phyloP scores from a whole-genome alignment of 1,140 invertebrate genomes.

The Sminthurides bifidus region DNA sequence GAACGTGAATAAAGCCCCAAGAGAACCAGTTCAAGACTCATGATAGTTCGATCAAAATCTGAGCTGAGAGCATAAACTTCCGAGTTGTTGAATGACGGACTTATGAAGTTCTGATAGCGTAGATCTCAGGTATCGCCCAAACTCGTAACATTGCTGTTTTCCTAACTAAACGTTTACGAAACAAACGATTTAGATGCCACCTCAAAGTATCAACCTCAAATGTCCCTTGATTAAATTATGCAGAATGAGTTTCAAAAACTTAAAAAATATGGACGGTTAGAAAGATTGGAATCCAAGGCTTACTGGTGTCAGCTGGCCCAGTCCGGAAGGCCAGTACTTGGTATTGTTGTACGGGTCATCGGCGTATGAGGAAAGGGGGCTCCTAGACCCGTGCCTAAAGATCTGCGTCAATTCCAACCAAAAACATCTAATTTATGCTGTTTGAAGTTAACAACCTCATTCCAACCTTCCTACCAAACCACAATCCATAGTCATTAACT shows the following conservation, averaged over 20 bases:
- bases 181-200: background rate
- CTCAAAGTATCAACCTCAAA: background rate
- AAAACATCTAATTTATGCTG: background rate
- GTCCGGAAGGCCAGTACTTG: slow-evolving; percentile 54
- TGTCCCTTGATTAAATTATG: too few species aligned
- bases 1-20: slow-evolving; percentile 2
- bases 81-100: slow-evolving; percentile 40
- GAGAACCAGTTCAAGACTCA: slow-evolving; percentile 52
- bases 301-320: slow-evolving; percentile 65
- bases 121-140: slow-evolving; percentile 62
- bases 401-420: slow-evolving; percentile 39
- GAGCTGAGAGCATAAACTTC: slow-evolving; percentile 64
- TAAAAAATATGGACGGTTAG: background rate
- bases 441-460: background rate
- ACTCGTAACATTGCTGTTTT: slow-evolving; percentile 58
- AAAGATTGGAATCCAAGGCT: slow-evolving; percentile 32
- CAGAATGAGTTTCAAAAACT: background rate
- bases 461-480: too few species aligned
- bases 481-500: too few species aligned
- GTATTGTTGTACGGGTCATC: slow-evolving; percentile 58
- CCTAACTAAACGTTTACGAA: slow-evolving; percentile 38
- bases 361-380: slow-evolving; percentile 60
- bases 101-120: slow-evolving; percentile 52
- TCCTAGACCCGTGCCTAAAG: slow-evolving; percentile 61
- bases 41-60: slow-evolving; percentile 74